Percentiles rank a stretch among this genome's conserved stretches.
These are phyloP conservation scores for Eurystomus glaucurus DNA, from an alignment of 2,797 vertebrate genomes.

Conservation along the genomic window DNA sequence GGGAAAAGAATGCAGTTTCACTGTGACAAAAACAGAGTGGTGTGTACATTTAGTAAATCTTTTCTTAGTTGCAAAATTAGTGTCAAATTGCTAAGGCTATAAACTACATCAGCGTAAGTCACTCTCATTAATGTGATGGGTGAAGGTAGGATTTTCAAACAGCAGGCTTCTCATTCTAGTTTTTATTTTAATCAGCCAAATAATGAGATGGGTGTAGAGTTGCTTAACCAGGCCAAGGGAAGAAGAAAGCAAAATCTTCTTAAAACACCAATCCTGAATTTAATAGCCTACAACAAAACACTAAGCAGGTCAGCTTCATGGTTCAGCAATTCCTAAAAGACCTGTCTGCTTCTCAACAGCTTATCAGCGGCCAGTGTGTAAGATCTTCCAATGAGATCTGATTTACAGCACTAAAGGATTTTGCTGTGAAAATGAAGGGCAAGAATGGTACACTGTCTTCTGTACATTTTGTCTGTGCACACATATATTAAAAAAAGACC, in stretches of 20 bases:
- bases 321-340: conserved; percentile 87
- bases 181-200: conserved; percentile 79
- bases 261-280: conserved; percentile 82
- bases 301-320: conserved; percentile 86
- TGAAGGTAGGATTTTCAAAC: conserved; percentile 73
- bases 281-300: conserved; percentile 87
- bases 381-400: conserved; percentile 82
- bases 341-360: conserved; percentile 82
- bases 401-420: conserved; percentile 80
- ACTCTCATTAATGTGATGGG: conserved; percentile 77
- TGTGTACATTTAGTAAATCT: conserved; percentile 75
- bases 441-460: conserved; percentile 47
- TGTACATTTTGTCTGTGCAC: conserved; percentile 7
- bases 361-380: conserved; percentile 78
- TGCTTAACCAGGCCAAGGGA: conserved; percentile 79
- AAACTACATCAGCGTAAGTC: conserved; percentile 67
- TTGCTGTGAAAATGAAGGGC: conserved; percentile 72
- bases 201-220: conserved; percentile 77
- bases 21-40: conserved; percentile 59
- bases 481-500: neutral
- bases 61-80: conserved; percentile 78
- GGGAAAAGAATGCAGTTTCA: conserved; percentile 49
- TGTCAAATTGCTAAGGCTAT: conserved; percentile 71
- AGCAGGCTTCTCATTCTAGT: conserved; percentile 68
- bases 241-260: conserved; percentile 81